Percentiles rank a stretch among this genome's conserved stretches.
Conservation (phyloP, 1,140 invertebrate genomes). For the Thalassaphorura encarpata region DNA sequence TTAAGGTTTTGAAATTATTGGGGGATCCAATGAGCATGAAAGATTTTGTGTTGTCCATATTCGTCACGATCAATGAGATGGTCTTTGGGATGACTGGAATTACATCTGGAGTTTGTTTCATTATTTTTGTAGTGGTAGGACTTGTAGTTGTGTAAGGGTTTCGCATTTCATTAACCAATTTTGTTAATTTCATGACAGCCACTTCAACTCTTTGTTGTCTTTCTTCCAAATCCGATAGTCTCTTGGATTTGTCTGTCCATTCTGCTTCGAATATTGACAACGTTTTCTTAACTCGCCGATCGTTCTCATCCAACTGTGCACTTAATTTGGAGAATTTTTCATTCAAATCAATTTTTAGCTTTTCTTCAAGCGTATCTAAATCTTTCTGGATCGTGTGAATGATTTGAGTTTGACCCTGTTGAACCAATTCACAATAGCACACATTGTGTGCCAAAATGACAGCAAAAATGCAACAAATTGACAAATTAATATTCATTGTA, state of each 20-base stretch:
- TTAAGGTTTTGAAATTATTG: background rate
- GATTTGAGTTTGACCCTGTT: too few relatives aligned
- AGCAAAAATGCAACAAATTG: too few relatives aligned
- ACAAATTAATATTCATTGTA: too few relatives aligned
- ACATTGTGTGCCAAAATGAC: too few relatives aligned
- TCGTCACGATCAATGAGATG: background rate
- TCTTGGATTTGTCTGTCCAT: background rate
- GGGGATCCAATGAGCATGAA: background rate
- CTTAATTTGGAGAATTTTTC: background rate
- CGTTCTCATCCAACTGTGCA: slow-evolving; percentile 5
- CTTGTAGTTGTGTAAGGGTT: background rate
- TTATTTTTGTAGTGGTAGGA: background rate
- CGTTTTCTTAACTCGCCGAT: slow-evolving; percentile 2
- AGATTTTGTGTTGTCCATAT: background rate
- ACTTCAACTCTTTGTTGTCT: background rate
- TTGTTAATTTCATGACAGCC: slow-evolving; percentile 1
- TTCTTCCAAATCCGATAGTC: background rate
- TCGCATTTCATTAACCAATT: background rate
- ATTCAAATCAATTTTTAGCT: background rate
- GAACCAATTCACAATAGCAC: too few relatives aligned
- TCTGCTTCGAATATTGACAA: slow-evolving; percentile 9
- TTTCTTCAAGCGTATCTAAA: background rate
- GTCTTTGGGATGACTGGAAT: background rate
- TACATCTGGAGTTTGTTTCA: background rate
- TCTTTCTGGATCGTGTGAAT: background rate